Evolutionary conservation across 2,113 vertebrate species (phyloP), one percentile per base, ranked within the genome.

Genomic region (Manacus vitellinus): DNA sequence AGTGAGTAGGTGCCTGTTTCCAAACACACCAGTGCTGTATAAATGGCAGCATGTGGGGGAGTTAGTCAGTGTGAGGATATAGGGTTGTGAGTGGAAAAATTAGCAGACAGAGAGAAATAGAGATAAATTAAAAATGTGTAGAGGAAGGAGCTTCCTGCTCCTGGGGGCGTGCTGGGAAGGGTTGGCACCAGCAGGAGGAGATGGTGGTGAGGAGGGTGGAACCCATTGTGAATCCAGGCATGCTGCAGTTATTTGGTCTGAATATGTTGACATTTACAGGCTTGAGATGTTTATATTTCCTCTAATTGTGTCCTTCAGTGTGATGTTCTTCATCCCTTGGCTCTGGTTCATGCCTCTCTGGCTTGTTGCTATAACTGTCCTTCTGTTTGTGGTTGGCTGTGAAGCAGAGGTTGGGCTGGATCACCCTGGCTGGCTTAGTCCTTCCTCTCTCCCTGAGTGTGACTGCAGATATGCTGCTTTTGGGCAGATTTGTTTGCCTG

Each of bases 201-300:
- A 14, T 25, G 46, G 12, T 55, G 56, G 13, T 55, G n/a, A 49
- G 27, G 21, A 24, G 0, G 1, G 1, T 55, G 20, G 47, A 33
- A 14, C 30, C 27, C 35, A 20, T 51, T 0, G 0, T 1, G 6
- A 33, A 52, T 25, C 28, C 52, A 31, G 52, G 19, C 0, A 2
- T 52, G 44, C 4, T 14, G 47, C 15, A 46, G 27, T 59, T 72
- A 56, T 92, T 51, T 67, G 27, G 24, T 78, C 33, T 47, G 54
- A 89, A 55, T 47, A 52, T 9, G 21, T 10, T 52, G 56, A 67
- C 5, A 4, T n/a, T 65, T 61, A 66, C 20, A 67, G 65, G 33
- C 47, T 71, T 58, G 6, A 55, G 25, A 44, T 8, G 1, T 58
- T 81, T 74, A 0, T 9, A 8, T 81, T 88, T 82, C 35, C 44